Evolutionary conservation across 2,113 vertebrate species (phyloP).

Genomic region (Genyomyrus donnyi): DNA sequence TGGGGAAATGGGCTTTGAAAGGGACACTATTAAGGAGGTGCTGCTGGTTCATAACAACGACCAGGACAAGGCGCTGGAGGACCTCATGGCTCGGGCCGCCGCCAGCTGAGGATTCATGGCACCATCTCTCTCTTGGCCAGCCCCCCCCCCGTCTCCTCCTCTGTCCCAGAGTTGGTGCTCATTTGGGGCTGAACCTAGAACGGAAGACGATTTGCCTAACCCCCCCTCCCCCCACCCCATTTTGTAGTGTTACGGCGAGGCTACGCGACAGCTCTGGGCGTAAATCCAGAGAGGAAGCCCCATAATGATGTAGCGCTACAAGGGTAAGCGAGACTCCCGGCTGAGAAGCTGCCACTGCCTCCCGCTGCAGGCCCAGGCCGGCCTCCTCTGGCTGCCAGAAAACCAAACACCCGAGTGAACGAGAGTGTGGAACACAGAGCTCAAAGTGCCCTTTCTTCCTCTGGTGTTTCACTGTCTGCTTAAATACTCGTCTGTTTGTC

Average conservation of each 20-base stretch:
- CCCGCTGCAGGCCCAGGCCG: slow-evolving; percentile 33
- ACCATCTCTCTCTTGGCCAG: slow-evolving; percentile 21
- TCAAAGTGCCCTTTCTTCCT: slow-evolving; percentile 60
- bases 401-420: slow-evolving; percentile 20
- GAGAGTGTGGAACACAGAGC: slow-evolving; percentile 33
- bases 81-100: slow-evolving; percentile 84
- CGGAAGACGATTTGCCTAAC: neutral
- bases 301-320: slow-evolving; percentile 20
- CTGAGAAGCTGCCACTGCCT: slow-evolving; percentile 51
- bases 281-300: slow-evolving; percentile 12
- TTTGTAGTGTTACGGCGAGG: slow-evolving; percentile 5
- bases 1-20: slow-evolving; percentile 96
- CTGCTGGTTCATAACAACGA: slow-evolving; percentile 89
- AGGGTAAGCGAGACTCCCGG: slow-evolving; percentile 34
- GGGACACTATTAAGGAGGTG: slow-evolving; percentile 88
- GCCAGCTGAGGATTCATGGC: slow-evolving; percentile 74
- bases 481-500: slow-evolving; percentile 32
- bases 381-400: slow-evolving; percentile 9
- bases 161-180: slow-evolving; percentile 28
- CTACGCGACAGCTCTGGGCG: neutral
- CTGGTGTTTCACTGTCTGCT: slow-evolving; percentile 33
- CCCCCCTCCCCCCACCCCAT: neutral
- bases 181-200: neutral
- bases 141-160: slow-evolving; percentile 25
- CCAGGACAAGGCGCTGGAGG: slow-evolving; percentile 90